Conservation (phyloP, 2,888 invertebrate species). For the Orchestes rusci region DNA sequence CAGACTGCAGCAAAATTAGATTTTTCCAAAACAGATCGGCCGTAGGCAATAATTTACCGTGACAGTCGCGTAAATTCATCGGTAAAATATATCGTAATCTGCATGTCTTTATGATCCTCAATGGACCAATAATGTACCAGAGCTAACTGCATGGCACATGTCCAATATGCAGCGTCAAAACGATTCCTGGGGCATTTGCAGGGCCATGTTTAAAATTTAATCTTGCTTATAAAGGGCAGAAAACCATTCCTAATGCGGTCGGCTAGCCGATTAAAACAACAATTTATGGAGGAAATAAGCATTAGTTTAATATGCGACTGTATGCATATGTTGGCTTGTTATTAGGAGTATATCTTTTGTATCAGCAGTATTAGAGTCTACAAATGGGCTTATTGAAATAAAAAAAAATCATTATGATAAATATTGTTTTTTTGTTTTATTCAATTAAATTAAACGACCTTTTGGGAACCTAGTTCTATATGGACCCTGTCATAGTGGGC, state of each 20-base stretch:
- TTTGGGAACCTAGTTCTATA: too few species aligned
- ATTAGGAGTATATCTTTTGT: too few species aligned
- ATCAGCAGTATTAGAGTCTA: too few species aligned
- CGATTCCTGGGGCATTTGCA: conserved; percentile 25
- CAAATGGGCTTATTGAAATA: too few species aligned
- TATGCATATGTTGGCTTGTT: not conserved
- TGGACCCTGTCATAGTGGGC: too few species aligned
- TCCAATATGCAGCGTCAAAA: conserved; percentile 22
- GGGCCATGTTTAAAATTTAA: conserved; percentile 27
- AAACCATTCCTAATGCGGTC: conserved; percentile 20
- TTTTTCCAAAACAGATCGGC: too few species aligned
- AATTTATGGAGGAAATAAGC: conserved; percentile 22
- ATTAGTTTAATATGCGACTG: conserved; percentile 4
- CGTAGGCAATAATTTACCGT: too few species aligned
- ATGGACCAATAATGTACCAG: conserved; percentile 36
- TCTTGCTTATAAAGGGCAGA: conserved; percentile 25
- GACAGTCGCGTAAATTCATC: too few species aligned
- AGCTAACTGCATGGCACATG: conserved; percentile 25
- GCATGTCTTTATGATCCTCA: conserved; percentile 36
- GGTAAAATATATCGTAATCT: conserved; percentile 35
- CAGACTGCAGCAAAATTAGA: too few species aligned
- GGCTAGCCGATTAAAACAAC: conserved; percentile 14
- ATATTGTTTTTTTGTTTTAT: too few species aligned
- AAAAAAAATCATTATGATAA: too few species aligned
- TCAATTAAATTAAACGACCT: too few species aligned